phyloP scores from a whole-genome alignment of 1,140 invertebrate genomes.

The Caerostris darwini region DNA sequence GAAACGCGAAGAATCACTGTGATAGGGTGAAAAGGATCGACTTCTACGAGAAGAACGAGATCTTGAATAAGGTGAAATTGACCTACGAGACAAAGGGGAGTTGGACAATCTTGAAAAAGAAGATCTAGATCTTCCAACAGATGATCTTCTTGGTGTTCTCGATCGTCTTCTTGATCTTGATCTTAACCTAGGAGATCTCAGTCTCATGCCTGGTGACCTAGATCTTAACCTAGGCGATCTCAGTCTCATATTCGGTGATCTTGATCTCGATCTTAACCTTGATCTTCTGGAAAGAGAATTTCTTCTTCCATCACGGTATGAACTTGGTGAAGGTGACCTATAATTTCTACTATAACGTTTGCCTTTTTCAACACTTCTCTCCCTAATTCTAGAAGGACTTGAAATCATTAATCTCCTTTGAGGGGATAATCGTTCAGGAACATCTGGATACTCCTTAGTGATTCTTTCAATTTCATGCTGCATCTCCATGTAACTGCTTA shows the following conservation, averaged over 20 bases:
- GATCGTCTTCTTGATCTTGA: conserved; percentile 31
- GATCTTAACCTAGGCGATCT: conserved; percentile 2
- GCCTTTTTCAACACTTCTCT: not conserved
- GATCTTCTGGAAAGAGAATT: conserved; percentile 1
- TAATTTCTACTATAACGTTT: conserved; percentile 5
- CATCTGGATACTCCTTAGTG: conserved; percentile 71
- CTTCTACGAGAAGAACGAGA: not conserved
- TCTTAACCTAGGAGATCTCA: not conserved
- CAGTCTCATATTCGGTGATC: conserved; percentile 3
- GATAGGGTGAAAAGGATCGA: not conserved
- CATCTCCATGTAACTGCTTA: conserved; percentile 97
- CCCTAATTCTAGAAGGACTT: not conserved
- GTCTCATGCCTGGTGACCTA: not conserved
- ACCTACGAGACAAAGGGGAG: not conserved
- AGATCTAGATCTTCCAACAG: conserved; percentile 18
- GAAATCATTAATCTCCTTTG: not conserved
- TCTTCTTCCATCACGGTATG: not conserved
- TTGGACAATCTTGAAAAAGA: not conserved
- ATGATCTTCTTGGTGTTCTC: conserved; percentile 11
- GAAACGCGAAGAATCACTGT: not conserved
- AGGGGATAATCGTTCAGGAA: not conserved
- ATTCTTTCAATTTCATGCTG: conserved; percentile 87
- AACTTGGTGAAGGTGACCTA: not conserved
- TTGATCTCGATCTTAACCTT: conserved; percentile 22
- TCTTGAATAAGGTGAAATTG: conserved; percentile 9